Evolutionary conservation across 2,888 invertebrate species (phyloP), one percentile per base, ranked within the genome.

Genomic region (Gandaritis pyraliata): DNA sequence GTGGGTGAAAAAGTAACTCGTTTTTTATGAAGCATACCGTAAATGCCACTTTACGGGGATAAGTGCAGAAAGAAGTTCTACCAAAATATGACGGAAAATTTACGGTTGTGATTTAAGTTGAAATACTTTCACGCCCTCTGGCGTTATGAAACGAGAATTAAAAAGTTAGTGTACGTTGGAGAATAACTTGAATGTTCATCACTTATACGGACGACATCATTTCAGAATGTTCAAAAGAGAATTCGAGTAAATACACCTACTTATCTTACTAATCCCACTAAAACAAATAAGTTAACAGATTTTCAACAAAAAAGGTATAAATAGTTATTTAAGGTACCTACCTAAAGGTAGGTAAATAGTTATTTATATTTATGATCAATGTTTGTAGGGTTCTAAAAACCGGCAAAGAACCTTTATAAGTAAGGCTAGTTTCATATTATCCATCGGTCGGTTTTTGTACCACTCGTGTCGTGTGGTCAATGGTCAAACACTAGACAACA

Each of bases 11-110:
- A 51, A 55, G 55, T 70, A 63, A 62, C 61, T 68, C 62, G 61
- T 65, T 74, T 82, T 82, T 81, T 81, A 83, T 76, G 76, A 69
- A 74, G 73, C 82, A 77, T 83, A 81, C 77, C 78, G 75, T 76
- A 78, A 79, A 77, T 73, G 82, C 71, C 78, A 77, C 73, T 80
- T 33, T 81, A 76, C 66, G 68, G 61, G 73, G 71, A 71, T 76
- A 71, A 77, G 75, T 70, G 69, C 66, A 54, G 64, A 65, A 69
- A 69, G 59, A 68, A 58, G 65, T 58, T 63, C 51, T 60, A 64
- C 68, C 50, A 72, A 71, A 74, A 71, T 70, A 66, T 70, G 66
- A 46, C 69, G 61, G 72, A 69, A 70, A 68, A 69, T 74, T 72
- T 75, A 74, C 72, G 72, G 70, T 52, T 51, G 69, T 65, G 78